phyloP scores from a whole-genome alignment of 2,888 invertebrate genomes.

The Trachelus troglodyta region DNA sequence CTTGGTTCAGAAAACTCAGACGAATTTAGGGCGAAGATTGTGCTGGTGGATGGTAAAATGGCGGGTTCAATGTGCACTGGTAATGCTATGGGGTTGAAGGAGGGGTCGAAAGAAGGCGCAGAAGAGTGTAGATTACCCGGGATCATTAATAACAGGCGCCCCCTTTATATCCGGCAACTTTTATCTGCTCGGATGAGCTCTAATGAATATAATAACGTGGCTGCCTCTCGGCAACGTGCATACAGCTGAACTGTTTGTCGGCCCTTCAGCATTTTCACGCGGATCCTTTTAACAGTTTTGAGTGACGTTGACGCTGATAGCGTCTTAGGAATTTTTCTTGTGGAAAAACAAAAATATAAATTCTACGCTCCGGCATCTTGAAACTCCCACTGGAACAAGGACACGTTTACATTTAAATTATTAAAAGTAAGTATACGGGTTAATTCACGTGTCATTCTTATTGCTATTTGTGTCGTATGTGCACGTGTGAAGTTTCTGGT shows the following conservation, averaged over 20 bases:
- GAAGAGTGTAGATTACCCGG: slow-evolving; percentile 23
- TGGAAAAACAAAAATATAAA: slow-evolving; percentile 18
- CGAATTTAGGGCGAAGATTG: slow-evolving; percentile 42
- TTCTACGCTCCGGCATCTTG: background rate
- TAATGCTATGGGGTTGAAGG: background rate
- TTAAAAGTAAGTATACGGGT: background rate
- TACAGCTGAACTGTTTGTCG: slow-evolving; percentile 13
- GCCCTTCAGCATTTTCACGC: slow-evolving; percentile 9
- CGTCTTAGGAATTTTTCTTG: slow-evolving; percentile 10
- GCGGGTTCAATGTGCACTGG: background rate
- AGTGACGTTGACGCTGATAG: background rate
- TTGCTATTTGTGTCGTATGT: background rate
- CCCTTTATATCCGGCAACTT: slow-evolving; percentile 46
- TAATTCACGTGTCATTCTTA: background rate
- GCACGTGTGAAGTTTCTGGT: background rate
- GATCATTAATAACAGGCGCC: slow-evolving; percentile 34
- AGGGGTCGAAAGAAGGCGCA: background rate
- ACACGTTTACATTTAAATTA: background rate
- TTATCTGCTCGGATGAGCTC: slow-evolving; percentile 47
- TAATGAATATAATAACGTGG: slow-evolving; percentile 49
- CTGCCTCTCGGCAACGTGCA: slow-evolving; percentile 10
- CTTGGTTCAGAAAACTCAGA: slow-evolving; percentile 39
- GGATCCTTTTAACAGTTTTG: slow-evolving; percentile 13
- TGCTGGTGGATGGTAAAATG: slow-evolving; percentile 31
- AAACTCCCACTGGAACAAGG: background rate